Evolutionary conservation across 2,797 vertebrate genomes (phyloP).

Genomic region (Lutjanus campechanus): DNA sequence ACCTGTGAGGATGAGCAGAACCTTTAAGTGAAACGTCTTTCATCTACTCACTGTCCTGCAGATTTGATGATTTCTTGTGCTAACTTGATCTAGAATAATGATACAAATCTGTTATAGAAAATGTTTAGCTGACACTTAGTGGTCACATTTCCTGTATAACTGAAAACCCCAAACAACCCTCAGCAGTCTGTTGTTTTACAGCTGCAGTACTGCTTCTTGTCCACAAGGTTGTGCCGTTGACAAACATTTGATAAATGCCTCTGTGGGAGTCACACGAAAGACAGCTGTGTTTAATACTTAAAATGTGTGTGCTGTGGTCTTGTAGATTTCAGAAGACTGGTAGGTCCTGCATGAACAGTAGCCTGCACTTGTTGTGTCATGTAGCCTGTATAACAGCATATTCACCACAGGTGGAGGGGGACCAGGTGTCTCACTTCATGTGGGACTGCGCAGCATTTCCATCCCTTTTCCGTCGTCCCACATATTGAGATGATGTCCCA

Average conservation of each 20-base stretch:
- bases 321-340: too few relatives aligned
- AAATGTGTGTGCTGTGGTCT: not conserved
- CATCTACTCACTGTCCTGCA: not conserved
- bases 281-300: not conserved
- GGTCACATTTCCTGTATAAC: not conserved
- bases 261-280: not conserved
- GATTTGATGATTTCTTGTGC: not conserved
- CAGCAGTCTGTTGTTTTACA: not conserved
- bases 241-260: not conserved
- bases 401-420: too few relatives aligned
- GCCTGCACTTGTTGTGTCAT: too few relatives aligned
- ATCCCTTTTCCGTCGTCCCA: too few relatives aligned
- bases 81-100: not conserved
- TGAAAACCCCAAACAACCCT: not conserved
- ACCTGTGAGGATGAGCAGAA: not conserved
- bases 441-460: too few relatives aligned
- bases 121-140: not conserved
- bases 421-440: too few relatives aligned
- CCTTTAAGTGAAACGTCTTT: not conserved
- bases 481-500: too few relatives aligned
- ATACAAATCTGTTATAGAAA: not conserved
- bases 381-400: too few relatives aligned
- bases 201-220: not conserved
- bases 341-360: too few relatives aligned
- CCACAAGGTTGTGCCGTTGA: not conserved